A percentile compares a stretch with the other conserved stretches of the same genome.
These are phyloP conservation scores for Deroplatys truncata DNA, from an alignment of 2,888 invertebrate species.

Conservation along the genomic window DNA sequence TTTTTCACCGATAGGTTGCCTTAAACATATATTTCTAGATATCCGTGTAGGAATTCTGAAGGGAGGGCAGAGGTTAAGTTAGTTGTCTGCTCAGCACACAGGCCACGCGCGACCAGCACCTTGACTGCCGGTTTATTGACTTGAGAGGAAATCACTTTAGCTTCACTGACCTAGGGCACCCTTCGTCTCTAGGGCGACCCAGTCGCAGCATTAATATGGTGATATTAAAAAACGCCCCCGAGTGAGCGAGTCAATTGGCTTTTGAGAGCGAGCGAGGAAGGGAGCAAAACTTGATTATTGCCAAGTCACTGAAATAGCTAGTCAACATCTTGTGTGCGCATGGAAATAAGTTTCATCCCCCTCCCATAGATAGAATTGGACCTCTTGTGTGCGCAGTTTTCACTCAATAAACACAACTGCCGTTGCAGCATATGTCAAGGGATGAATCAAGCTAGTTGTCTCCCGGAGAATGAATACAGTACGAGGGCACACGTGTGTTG, in stretches of 20 bases:
- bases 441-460: neutral
- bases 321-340: neutral
- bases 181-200: neutral
- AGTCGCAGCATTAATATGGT: neutral
- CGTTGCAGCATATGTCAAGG: neutral
- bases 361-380: neutral
- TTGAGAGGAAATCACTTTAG: slow-evolving; percentile 20
- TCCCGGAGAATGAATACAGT: neutral
- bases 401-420: neutral
- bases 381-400: neutral
- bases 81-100: neutral
- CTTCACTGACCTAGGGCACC: slow-evolving; percentile 19
- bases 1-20: neutral
- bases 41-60: too few relatives aligned
- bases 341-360: neutral
- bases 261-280: neutral
- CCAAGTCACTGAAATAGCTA: neutral
- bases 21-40: too few relatives aligned
- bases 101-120: neutral
- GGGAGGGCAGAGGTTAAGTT: neutral
- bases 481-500: neutral
- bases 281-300: slow-evolving; percentile 1
- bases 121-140: neutral
- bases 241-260: neutral
- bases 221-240: neutral